These are phyloP conservation scores for Galbula dea DNA, from an alignment of 2,113 vertebrate genomes.

Conservation along the genomic window DNA sequence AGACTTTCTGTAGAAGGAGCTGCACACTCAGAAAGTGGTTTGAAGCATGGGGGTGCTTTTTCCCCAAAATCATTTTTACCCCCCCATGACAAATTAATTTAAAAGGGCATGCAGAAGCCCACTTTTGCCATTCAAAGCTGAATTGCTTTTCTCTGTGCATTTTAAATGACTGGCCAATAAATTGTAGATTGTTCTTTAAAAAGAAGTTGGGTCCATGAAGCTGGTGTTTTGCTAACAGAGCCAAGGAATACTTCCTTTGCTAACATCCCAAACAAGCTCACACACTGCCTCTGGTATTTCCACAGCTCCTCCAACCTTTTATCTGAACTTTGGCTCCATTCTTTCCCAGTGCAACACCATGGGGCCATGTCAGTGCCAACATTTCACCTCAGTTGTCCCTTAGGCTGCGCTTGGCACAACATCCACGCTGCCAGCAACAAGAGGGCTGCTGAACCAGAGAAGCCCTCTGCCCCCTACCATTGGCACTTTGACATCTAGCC, in stretches of 20 bases:
- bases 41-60: background rate
- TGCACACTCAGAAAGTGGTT: background rate
- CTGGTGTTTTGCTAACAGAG: background rate
- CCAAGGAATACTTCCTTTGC: background rate
- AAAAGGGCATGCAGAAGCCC: background rate
- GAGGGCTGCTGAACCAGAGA: background rate
- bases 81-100: background rate
- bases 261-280: background rate
- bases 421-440: fast-evolving
- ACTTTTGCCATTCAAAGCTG: background rate
- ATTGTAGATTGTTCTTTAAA: background rate
- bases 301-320: background rate
- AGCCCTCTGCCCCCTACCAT: background rate
- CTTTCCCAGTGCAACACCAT: fast-evolving
- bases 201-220: background rate
- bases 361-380: background rate
- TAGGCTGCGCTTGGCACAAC: background rate
- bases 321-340: background rate
- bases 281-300: background rate
- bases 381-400: background rate
- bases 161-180: background rate
- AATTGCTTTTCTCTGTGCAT: background rate
- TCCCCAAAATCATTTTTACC: background rate
- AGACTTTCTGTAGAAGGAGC: background rate
- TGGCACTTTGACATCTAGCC: background rate